A percentile compares a stretch with the other conserved stretches of the same genome.
Evolutionary conservation across 2,888 invertebrate genomes (phyloP).

Genomic region (Ectemnius continuus): DNA sequence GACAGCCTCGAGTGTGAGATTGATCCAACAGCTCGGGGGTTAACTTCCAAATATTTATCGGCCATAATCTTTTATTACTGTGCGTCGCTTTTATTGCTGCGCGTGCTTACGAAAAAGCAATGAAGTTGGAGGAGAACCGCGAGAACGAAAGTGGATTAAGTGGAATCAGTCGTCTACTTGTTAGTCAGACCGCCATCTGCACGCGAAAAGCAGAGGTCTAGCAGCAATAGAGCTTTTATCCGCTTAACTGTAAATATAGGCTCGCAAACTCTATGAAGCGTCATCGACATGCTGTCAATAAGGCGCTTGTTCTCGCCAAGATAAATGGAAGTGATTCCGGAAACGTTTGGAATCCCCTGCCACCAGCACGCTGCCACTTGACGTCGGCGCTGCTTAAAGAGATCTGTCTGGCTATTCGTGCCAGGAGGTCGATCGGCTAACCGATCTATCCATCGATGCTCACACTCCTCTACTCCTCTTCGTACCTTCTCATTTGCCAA

Average conservation of each 20-base stretch:
- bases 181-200: not conserved
- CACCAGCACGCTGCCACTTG: slow-evolving; percentile 8
- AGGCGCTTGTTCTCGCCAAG: slow-evolving; percentile 20
- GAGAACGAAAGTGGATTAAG: not conserved
- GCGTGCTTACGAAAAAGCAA: too few species aligned
- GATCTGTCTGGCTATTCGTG: slow-evolving; percentile 60
- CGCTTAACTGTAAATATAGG: slow-evolving; percentile 49
- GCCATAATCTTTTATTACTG: too few species aligned
- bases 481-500: slow-evolving; percentile 18
- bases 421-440: slow-evolving; percentile 58
- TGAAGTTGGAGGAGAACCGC: too few species aligned
- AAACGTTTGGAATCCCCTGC: slow-evolving; percentile 26
- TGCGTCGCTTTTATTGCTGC: too few species aligned
- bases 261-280: slow-evolving; percentile 38
- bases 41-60: too few species aligned
- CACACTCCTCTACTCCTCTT: slow-evolving; percentile 28
- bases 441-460: slow-evolving; percentile 40
- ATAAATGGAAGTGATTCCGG: slow-evolving; percentile 12
- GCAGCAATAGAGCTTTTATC: slow-evolving; percentile 29
- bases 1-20: too few species aligned
- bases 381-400: slow-evolving; percentile 35
- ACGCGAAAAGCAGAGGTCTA: not conserved
- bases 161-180: not conserved
- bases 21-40: too few species aligned
- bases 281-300: slow-evolving; percentile 32